A percentile compares a stretch with the other conserved stretches of the same genome.
phyloP scores from a whole-genome alignment of 2,113 vertebrate species.

The Motacilla tschutschensis region DNA sequence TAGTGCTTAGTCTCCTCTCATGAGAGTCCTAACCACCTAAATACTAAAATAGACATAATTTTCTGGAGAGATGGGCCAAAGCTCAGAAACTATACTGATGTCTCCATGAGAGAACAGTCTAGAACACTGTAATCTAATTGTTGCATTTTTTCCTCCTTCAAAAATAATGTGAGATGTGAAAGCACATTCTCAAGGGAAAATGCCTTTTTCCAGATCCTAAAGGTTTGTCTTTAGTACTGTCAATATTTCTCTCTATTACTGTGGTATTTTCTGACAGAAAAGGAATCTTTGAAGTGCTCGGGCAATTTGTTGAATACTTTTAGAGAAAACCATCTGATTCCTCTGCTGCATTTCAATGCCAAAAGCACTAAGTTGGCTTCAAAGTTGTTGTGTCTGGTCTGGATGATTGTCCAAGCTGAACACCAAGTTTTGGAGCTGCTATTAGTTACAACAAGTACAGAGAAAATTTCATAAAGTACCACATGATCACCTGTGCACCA shows the following conservation, averaged over 20 bases:
- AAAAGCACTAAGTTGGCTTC: not conserved
- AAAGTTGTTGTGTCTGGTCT: not conserved
- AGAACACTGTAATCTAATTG: not conserved
- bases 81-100: not conserved
- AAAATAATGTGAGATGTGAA: not conserved
- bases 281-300: not conserved
- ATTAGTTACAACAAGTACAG: not conserved
- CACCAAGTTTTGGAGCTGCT: not conserved
- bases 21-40: not conserved
- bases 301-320: not conserved
- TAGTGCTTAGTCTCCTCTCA: not conserved
- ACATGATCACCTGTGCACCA: not conserved
- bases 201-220: not conserved
- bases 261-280: not conserved
- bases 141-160: not conserved
- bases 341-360: not conserved
- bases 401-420: not conserved
- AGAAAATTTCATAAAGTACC: not conserved
- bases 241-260: not conserved
- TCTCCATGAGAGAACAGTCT: not conserved
- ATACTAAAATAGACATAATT: not conserved
- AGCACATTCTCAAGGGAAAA: not conserved
- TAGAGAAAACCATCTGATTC: not conserved
- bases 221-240: not conserved
- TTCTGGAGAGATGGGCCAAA: not conserved